Conservation (phyloP, 2,888 invertebrate genomes). For the Odontothrips loti region DNA sequence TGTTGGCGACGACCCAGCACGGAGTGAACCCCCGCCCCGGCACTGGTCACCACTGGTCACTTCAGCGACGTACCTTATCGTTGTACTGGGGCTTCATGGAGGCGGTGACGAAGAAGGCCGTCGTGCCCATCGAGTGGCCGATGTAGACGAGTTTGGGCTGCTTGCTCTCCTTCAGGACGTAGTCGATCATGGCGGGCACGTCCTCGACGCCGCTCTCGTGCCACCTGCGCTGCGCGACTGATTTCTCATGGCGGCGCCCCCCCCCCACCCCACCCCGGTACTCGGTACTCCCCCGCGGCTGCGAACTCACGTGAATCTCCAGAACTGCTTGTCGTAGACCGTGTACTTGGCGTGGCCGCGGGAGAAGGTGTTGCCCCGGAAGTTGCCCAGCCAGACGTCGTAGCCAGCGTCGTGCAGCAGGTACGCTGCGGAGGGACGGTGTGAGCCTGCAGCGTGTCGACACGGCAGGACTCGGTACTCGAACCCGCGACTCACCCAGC, state of each 20-base stretch:
- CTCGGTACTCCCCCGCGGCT: too few relatives aligned
- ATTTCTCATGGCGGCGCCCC: too few relatives aligned
- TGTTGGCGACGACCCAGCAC: too few relatives aligned
- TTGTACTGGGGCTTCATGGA: constrained; percentile 63
- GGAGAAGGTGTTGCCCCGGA: constrained; percentile 72
- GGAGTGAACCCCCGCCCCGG: too few relatives aligned
- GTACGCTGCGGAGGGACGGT: not conserved
- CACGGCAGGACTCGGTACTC: not conserved
- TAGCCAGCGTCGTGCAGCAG: constrained; percentile 51
- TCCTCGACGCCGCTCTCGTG: constrained; percentile 83
- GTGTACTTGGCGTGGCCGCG: constrained; percentile 54
- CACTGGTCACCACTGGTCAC: too few relatives aligned
- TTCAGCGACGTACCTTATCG: constrained; percentile 56
- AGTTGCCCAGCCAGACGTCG: constrained; percentile 55
- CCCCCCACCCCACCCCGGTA: too few relatives aligned
- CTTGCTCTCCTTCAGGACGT: constrained; percentile 53
- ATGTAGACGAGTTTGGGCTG: constrained; percentile 61
- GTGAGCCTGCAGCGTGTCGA: not conserved
- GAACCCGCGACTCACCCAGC: not conserved
- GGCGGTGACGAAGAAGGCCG: constrained; percentile 65
- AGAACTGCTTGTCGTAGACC: constrained; percentile 55
- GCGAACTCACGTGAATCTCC: constrained; percentile 55
- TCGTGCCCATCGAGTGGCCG: constrained; percentile 88
- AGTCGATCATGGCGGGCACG: constrained; percentile 75
- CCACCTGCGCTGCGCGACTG: constrained; percentile 57